Base-by-base conservation (phyloP, 2,113 vertebrate genomes). In the Propithecus coquereli region DNA sequence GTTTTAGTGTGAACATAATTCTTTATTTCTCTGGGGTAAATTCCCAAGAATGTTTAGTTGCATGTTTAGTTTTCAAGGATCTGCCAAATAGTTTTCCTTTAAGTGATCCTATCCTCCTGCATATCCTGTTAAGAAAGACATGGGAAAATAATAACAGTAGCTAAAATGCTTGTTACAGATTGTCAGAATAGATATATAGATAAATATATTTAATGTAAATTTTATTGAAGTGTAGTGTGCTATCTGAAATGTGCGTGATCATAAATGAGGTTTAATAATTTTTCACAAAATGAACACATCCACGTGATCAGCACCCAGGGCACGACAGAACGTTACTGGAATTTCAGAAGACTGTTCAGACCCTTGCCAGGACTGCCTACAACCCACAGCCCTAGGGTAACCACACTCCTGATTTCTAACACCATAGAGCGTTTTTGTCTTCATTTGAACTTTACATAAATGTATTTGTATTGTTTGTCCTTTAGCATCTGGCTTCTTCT, bases 361-460 rank as follows among this genome's bases (percentile, higher is more conserved):
- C 16, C 6, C 13, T 6, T 32, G 18, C 0, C 6, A 50, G 32
- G 23, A n/a, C 0, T 9, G 30, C 25, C 2, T 3, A 6, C 25
- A 43, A 63, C 7, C 2, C 13, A 94, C 1, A 40, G 6, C 14
- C 34, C 2, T 20, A 47, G 8, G 2, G 7, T 8, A 84, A 47
- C 4, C 40, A 66, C 0, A 43, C 1, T 40, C 2, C 17, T 27
- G 20, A 80, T 40, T 83, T 71, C 25, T 14, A 37, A 79, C 1
- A 54, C 37, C 6, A 54, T 2, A 40, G 1, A 23, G 1, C 34
- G 3, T 37, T 77, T 65, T 2, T 20, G 32, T 34, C n/a, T 47
- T 40, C 9, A 40, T 45, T 40, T 27, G n/a, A 68, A 73, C 8
- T 92, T 66, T 54, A 8, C 14, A 66, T 66, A 27, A 20, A 9